These are phyloP conservation scores for Lethenteron reissneri DNA, from an alignment of 2,113 vertebrate genomes.

Conservation along the genomic window DNA sequence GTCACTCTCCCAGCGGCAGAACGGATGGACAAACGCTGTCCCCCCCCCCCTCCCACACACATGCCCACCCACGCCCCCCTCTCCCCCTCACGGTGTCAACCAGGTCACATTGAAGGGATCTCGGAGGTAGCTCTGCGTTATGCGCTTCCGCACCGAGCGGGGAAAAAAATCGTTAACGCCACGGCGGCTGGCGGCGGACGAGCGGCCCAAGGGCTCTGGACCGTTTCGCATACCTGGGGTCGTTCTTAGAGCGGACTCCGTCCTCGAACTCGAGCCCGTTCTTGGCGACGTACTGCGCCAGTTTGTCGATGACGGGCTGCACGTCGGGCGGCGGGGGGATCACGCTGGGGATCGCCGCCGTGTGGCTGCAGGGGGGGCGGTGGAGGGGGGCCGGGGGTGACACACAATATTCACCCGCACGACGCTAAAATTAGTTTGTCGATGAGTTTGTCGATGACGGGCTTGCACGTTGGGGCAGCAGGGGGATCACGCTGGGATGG, in stretches of 20 bases:
- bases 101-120: neutral
- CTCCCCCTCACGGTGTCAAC: neutral
- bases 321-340: conserved; percentile 87
- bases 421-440: no score
- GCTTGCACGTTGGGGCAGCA: no score
- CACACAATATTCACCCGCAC: no score
- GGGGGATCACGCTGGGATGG: no score
- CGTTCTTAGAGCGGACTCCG: conserved; percentile 83
- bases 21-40: no score
- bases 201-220: no score
- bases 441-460: no score
- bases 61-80: no score
- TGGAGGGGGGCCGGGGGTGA: conserved; percentile 22
- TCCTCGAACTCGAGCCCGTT: conserved; percentile 86
- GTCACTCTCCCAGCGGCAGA: no score
- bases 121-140: neutral
- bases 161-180: no score
- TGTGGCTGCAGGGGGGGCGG: conserved; percentile 47
- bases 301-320: conserved; percentile 91
- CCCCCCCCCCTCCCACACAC: no score
- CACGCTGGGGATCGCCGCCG: conserved; percentile 44
- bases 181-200: no score
- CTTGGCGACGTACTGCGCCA: conserved; percentile 76
- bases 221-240: conserved; percentile 41
- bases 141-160: conserved; percentile 7